Percentiles rank a stretch among this genome's conserved stretches.
phyloP scores from a whole-genome alignment of 2,113 vertebrate genomes.

The Carettochelys insculpta region DNA sequence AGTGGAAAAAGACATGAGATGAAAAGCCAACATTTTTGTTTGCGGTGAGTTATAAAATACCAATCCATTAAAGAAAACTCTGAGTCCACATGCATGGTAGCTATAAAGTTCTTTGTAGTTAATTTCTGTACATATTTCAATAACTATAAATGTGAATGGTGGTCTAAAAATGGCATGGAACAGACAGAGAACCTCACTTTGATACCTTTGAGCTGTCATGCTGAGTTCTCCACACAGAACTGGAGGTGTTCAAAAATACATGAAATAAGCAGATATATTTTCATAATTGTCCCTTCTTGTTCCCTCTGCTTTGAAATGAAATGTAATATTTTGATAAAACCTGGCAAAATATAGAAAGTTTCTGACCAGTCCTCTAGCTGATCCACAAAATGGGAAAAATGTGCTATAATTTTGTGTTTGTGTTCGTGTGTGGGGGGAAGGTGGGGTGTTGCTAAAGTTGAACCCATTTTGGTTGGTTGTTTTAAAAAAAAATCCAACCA shows the following conservation, averaged over 20 bases:
- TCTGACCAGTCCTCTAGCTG: no score
- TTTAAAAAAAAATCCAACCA: not conserved
- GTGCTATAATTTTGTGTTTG: no score
- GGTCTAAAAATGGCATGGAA: not conserved
- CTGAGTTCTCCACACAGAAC: constrained; percentile 3
- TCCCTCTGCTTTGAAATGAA: not conserved
- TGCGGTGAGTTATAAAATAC: not conserved
- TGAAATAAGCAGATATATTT: not conserved
- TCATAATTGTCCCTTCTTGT: not conserved
- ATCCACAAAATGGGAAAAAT: no score
- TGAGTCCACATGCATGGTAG: not conserved
- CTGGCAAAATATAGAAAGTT: not conserved
- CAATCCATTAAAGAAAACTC: constrained; percentile 1
- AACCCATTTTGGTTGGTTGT: not conserved
- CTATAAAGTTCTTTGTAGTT: constrained; percentile 19
- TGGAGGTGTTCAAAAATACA: not conserved
- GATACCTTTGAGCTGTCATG: no score
- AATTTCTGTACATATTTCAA: constrained; percentile 11
- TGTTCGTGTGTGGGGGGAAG: no score
- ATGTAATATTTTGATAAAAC: not conserved
- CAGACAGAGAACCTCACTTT: not conserved
- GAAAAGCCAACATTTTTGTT: not conserved
- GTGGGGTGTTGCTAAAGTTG: no score
- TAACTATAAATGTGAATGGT: not conserved
- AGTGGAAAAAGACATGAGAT: not conserved